Base-by-base conservation (phyloP, 1,140 invertebrate genomes). In the Wiebesia pumilae region DNA sequence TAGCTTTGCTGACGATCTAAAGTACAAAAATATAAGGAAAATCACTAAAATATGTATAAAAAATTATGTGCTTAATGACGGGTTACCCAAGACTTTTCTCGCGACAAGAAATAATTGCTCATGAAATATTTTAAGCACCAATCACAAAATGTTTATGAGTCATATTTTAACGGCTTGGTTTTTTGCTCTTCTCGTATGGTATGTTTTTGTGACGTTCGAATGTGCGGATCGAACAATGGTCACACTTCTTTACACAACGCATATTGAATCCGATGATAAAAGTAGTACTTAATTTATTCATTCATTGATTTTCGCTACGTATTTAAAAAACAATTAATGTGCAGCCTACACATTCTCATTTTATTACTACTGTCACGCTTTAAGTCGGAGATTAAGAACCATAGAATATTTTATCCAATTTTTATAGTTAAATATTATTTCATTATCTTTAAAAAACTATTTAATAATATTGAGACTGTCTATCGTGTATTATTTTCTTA, bases 231-330 rank as follows among this genome's bases (percentile, higher is more conserved):
- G 78, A n/a, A 62, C 78, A 62, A 58, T 80, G 78, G 30, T 51
- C 51, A 24, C 62, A 62, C 58, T 30, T 62, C 38, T 58, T 73
- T 80, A 58, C 51, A 16, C 19, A 16, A 80, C 78, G 78, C 51
- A 14, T 58, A 33, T 62, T 2, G 75, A n/a, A 51, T 77, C 6
- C 75, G 24, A n/a, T 30, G 75, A 2, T 30, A 51, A 77, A 75
- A 77, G 30, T 77, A 77, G 51, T 30, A n/a, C 75, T 77, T 40
- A 73, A 73, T 40, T 69, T 69, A 69, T 69, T 69, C 67, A 35
- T 69, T 35, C 67, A 35, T 69, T 35, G 67, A 69, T n/a, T 3
- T 69, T 69, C 30, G 19, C 27, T 69, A 14, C 67, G 35, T 3
- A 69, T 3, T 69, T 35, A 16, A 69, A 69, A 69, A 69, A 69